Evolutionary conservation across 2,113 vertebrate genomes (phyloP), one percentile per base, ranked within the genome.

Genomic region (Xiphias gladius): DNA sequence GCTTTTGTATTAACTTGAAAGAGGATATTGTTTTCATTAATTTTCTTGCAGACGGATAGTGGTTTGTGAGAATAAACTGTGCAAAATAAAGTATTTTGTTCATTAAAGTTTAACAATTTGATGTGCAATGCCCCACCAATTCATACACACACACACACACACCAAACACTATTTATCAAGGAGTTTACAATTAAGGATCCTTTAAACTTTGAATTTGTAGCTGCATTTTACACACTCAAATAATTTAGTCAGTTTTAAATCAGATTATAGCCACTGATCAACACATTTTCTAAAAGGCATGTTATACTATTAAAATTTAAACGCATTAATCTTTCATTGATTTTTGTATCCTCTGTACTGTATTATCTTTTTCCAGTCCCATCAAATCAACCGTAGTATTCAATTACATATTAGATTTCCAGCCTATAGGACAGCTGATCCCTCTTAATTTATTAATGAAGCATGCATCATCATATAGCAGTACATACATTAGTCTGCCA

Each of bases 361-460:
- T 13, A 64, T 68, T 41, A 58, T 70, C 10, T 57, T 63, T 48
- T 73, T 14, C 41, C 26, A 58, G 5, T 55, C 4, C 28, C 17
- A 73, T 54, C 16, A 59, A 12, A 69, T 69, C 39, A n/a, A 46
- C 10, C 46, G 1, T 37, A 41, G 13, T 39, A 52, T 73, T n/a
- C 17, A 64, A 73, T 84, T 43, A 73, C 30, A 74, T 58, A 59
- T 30, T 12, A 69, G 1, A 83, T 77, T 70, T 79, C 37, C 26
- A 65, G 19, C 46, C 55, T 20, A 67, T 16, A 26, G 10, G 20
- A 30, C 26, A 76, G 26, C 61, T 72, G 35, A 66, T 65, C 19
- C 41, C 13, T 79, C 30, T 35, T 75, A 0, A 61, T 63, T 46
- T 61, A 82, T 82, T 62, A 46, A 77, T 76, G 22, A 79, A 32